These are phyloP conservation scores for Trichonephila clavipes DNA, from an alignment of 1,140 invertebrate genomes.

Conservation along the genomic window DNA sequence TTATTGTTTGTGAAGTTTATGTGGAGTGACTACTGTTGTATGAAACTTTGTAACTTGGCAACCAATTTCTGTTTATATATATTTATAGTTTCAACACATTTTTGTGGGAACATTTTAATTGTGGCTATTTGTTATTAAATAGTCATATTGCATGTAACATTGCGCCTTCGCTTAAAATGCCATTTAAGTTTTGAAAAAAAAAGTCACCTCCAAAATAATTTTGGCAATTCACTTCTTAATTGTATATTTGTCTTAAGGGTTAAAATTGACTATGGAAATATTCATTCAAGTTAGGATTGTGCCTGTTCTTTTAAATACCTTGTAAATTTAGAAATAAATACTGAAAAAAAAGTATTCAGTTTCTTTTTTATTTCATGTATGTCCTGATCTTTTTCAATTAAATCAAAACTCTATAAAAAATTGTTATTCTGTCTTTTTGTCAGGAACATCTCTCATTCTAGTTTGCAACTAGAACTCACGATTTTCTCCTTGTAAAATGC, in stretches of 20 bases:
- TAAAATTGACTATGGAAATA: conserved; percentile 27
- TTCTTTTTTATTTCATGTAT: neutral
- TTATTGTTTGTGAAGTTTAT: conserved; percentile 65
- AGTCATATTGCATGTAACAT: conserved; percentile 24
- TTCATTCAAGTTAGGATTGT: neutral
- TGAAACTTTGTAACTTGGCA: conserved; percentile 4
- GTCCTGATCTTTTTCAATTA: neutral
- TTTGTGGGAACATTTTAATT: conserved; percentile 57
- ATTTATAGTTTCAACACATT: conserved; percentile 38
- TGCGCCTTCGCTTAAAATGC: neutral
- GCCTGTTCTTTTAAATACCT: neutral
- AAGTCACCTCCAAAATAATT: neutral
- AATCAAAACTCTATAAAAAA: conserved; percentile 14
- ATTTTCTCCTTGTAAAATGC: conserved; percentile 58
- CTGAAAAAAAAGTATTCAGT: neutral
- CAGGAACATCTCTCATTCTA: conserved; percentile 11
- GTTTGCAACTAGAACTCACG: conserved; percentile 21
- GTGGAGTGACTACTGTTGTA: conserved; percentile 29
- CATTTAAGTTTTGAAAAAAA: neutral
- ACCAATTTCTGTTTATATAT: conserved; percentile 28
- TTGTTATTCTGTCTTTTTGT: conserved; percentile 26
- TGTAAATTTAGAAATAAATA: conserved; percentile 2
- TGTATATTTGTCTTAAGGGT: conserved; percentile 27
- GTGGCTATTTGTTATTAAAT: conserved; percentile 16
- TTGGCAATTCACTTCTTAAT: neutral